These are phyloP conservation scores for Aurelia aurita DNA, from an alignment of 30 jellyfish, hydroid and myxozoan genomes.

Conservation along the genomic window DNA sequence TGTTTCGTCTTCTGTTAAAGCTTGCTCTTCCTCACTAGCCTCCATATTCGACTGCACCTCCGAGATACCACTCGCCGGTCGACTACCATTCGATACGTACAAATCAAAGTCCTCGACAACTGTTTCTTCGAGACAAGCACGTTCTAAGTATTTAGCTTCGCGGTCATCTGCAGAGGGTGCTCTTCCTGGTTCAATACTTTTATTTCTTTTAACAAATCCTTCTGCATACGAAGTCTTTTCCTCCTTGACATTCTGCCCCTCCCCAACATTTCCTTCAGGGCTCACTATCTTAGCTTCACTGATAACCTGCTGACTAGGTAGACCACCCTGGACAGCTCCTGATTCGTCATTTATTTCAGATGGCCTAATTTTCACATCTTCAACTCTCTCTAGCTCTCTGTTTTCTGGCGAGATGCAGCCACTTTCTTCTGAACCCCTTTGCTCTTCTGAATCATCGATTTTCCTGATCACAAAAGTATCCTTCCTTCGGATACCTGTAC, in stretches of 20 bases:
- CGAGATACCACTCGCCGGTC: slow-evolving; percentile 47
- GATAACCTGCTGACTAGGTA: neutral
- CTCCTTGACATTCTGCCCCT: neutral
- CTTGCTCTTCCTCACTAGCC: neutral
- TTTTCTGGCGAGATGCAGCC: neutral
- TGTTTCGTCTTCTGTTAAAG: neutral
- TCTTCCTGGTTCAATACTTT: neutral
- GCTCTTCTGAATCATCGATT: neutral
- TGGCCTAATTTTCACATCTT: neutral
- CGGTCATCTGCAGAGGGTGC: neutral
- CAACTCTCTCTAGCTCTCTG: neutral
- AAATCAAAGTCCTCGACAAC: slow-evolving; percentile 42
- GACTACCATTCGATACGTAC: slow-evolving; percentile 53
- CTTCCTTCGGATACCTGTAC: slow-evolving; percentile 4
- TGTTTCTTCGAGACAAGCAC: slow-evolving; percentile 20
- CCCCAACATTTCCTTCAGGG: neutral
- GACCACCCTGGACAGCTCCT: too few relatives aligned
- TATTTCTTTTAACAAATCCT: neutral
- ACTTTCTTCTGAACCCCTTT: neutral
- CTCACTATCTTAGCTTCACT: neutral
- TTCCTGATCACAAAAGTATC: slow-evolving; percentile 36
- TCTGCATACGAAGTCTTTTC: neutral
- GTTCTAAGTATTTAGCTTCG: neutral
- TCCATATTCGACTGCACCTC: slow-evolving; percentile 13
- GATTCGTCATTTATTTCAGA: too few relatives aligned